Evolutionary conservation across 2,888 invertebrate species (phyloP).

Genomic region (Nebria brevicollis): DNA sequence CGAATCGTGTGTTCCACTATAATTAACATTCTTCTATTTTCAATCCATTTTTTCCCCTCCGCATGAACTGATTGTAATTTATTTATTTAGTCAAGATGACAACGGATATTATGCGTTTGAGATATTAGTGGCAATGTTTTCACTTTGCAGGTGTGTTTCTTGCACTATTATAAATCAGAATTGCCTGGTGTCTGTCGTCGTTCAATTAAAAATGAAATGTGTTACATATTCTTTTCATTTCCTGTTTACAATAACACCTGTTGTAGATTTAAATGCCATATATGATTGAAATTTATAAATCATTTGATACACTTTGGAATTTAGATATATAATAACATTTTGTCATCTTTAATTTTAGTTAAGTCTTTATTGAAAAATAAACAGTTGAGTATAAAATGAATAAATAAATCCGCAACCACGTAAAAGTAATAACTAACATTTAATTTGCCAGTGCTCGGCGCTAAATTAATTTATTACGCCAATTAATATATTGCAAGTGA

Average conservation of each 20-base stretch:
- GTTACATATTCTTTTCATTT: neutral
- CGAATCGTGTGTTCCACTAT: neutral
- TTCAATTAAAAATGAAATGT: neutral
- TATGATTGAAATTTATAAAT: neutral
- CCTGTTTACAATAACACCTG: neutral
- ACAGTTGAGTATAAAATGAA: neutral
- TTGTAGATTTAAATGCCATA: neutral
- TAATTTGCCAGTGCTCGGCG: neutral
- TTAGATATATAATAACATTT: too few species aligned
- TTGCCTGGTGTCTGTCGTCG: neutral
- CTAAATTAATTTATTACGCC: neutral
- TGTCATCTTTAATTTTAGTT: too few species aligned
- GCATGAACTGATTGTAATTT: neutral
- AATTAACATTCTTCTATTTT: constrained; percentile 1
- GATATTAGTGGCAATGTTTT: neutral
- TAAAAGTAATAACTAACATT: neutral
- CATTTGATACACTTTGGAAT: neutral
- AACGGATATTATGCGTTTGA: neutral
- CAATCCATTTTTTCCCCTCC: neutral
- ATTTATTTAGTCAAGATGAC: neutral
- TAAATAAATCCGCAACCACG: neutral
- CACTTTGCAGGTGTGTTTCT: neutral
- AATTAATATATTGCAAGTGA: neutral
- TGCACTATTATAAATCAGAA: neutral
- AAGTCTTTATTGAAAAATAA: too few species aligned